Conservation (phyloP, 35 echinoderm and acorn worm species). For the Acanthaster planci region DNA sequence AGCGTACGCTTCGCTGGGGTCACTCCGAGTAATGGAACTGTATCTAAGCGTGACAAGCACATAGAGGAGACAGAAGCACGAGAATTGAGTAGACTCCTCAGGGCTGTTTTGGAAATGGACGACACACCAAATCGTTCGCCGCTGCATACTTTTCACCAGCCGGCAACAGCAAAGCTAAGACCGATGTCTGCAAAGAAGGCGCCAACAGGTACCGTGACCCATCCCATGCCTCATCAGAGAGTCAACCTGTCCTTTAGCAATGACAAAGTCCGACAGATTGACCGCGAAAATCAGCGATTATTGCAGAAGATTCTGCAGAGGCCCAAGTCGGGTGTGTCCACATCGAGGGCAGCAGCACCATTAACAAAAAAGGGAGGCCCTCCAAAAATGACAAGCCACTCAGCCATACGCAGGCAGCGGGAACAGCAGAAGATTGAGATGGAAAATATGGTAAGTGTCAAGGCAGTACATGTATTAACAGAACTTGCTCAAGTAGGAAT, state of each 20-base stretch:
- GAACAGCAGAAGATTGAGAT: constrained; percentile 93
- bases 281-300: constrained; percentile 87
- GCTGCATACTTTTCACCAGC: constrained; percentile 16
- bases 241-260: constrained; percentile 99
- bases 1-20: constrained; percentile 30
- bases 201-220: constrained; percentile 16
- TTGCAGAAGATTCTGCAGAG: constrained; percentile 71
- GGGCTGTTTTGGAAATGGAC: constrained; percentile 92
- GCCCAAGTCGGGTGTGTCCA: constrained; percentile 28
- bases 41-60: background rate
- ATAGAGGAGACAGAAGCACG: constrained; percentile 66
- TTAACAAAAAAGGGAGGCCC: background rate
- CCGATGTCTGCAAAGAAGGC: constrained; percentile 65
- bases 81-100: constrained; percentile 84
- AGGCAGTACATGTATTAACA: background rate
- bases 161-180: constrained; percentile 45
- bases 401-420: constrained; percentile 71
- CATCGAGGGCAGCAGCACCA: background rate
- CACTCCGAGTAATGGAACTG: constrained; percentile 7
- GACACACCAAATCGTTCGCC: constrained; percentile 62
- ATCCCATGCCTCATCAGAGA: constrained; percentile 76
- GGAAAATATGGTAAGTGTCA: constrained; percentile 88
- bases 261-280: constrained; percentile 86
- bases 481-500: too few relatives aligned
- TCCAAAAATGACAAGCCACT: constrained; percentile 67